Evolutionary conservation across 2,888 invertebrate species (phyloP), one percentile per base, ranked within the genome.

Genomic region (Drosophila pegasa): DNA sequence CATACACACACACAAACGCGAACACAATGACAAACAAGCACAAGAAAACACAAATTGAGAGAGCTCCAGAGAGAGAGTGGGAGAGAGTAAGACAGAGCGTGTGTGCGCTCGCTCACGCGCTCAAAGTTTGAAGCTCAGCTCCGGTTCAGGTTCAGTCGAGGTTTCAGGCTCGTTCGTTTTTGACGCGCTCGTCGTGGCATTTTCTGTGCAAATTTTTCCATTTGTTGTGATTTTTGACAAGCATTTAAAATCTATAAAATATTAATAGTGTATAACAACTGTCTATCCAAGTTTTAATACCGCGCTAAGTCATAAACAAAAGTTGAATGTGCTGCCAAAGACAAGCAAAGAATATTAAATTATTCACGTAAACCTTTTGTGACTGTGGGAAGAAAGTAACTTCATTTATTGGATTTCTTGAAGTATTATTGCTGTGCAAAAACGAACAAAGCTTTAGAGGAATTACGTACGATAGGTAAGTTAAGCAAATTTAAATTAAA

Each of bases 161-260:
- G 66, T 71, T 74, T 63, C 50, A 75, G 75, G 75, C 80, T 80
- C 71, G 79, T 69, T 69, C 58, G 68, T 67, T 81, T 59, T 63
- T 57, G 79, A 80, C 82, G 80, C 65, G 71, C 33, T 56, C 56
- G 58, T 40, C 59, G 66, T 52, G 72, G 47, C 48, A 52, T 31
- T 45, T 37, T 55, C 25, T 54, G 31, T 38, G 35, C 41, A 18
- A 56, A 33, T 14, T 35, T 37, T 45, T 48, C 38, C n/a, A 16
- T 27, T 54, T 50, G 41, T 37, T 66, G 41, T 38, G 40, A 41
- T 45, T 31, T 31, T 50, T 59, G 18, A 56, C 51, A 29, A 48
- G 29, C 33, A 56, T 27, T 62, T 47, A 25, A 47, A 52, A 38
- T 57, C 55, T 35, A 40, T 31, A 16, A 58, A 75, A 51, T 52